phyloP scores from a whole-genome alignment of 2,888 invertebrate genomes.

The Amphipyra tragopoginis region DNA sequence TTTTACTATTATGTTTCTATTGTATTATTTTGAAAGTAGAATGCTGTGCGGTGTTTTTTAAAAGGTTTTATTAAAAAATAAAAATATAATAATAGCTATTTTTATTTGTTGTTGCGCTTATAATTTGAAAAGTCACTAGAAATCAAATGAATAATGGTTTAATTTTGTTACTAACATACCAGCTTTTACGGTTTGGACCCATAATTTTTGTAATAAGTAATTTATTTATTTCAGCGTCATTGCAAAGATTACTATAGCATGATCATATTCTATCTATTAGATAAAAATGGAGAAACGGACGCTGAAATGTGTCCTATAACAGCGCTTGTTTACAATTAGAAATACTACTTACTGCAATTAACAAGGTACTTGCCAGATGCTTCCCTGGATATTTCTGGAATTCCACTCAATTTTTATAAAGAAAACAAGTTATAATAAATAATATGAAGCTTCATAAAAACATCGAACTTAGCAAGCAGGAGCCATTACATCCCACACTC shows the following conservation, averaged over 20 bases:
- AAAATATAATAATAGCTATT: not conserved
- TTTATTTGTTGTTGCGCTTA: not conserved
- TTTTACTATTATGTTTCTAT: constrained; percentile 53
- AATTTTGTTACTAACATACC: too few relatives aligned
- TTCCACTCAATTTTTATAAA: constrained; percentile 11
- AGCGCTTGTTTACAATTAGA: not conserved
- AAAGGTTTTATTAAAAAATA: not conserved
- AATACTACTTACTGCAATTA: too few relatives aligned
- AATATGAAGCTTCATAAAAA: constrained; percentile 31
- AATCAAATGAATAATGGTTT: too few relatives aligned
- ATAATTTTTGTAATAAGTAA: too few relatives aligned
- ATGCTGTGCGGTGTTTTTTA: constrained; percentile 7
- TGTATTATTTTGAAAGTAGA: constrained; percentile 28
- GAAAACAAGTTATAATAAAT: constrained; percentile 21
- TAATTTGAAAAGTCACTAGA: not conserved
- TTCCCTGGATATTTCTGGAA: constrained; percentile 7
- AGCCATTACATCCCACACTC: constrained; percentile 36
- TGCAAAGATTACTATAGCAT: too few relatives aligned
- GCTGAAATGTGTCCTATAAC: too few relatives aligned
- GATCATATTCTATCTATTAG: too few relatives aligned
- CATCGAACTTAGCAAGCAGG: constrained; percentile 20
- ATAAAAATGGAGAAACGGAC: too few relatives aligned
- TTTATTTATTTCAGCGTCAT: too few relatives aligned
- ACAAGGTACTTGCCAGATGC: not conserved
- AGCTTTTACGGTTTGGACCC: too few relatives aligned